Percentiles rank a stretch among this genome's conserved stretches.
These are phyloP conservation scores for Apamea epomidion DNA, from an alignment of 2,888 invertebrate genomes.

Conservation along the genomic window DNA sequence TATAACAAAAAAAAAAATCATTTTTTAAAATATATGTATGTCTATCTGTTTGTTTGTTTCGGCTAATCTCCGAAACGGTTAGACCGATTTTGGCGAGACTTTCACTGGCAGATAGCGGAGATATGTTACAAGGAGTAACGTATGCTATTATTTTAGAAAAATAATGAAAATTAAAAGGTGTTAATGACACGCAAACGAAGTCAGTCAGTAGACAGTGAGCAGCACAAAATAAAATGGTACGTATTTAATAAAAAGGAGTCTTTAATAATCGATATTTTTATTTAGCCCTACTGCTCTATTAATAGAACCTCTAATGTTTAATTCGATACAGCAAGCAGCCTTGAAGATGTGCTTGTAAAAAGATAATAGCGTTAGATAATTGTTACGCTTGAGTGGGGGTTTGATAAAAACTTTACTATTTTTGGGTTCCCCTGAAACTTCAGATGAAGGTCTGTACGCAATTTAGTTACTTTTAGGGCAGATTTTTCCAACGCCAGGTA, in stretches of 20 bases:
- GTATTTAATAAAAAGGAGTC: neutral
- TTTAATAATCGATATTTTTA: neutral
- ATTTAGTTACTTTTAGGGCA: neutral
- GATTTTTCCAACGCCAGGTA: too few relatives aligned
- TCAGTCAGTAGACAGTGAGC: neutral
- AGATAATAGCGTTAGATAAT: slow-evolving; percentile 37
- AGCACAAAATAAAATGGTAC: neutral
- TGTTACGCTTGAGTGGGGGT: slow-evolving; percentile 33
- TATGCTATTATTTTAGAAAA: neutral
- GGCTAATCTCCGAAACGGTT: neutral
- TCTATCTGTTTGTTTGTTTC: neutral
- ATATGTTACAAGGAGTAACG: neutral
- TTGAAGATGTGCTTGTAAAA: slow-evolving; percentile 55
- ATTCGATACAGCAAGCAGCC: slow-evolving; percentile 42
- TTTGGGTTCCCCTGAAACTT: slow-evolving; percentile 1
- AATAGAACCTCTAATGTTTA: slow-evolving; percentile 43
- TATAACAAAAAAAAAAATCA: too few relatives aligned
- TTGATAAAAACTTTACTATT: slow-evolving; percentile 38
- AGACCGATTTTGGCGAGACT: neutral
- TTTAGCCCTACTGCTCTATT: slow-evolving; percentile 32
- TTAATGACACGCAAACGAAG: neutral
- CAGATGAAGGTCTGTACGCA: neutral
- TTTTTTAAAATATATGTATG: neutral
- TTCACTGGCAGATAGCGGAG: neutral
- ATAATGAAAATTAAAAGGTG: neutral